phyloP scores from a whole-genome alignment of 1,140 invertebrate species.

The Rhagoletis pomonella region DNA sequence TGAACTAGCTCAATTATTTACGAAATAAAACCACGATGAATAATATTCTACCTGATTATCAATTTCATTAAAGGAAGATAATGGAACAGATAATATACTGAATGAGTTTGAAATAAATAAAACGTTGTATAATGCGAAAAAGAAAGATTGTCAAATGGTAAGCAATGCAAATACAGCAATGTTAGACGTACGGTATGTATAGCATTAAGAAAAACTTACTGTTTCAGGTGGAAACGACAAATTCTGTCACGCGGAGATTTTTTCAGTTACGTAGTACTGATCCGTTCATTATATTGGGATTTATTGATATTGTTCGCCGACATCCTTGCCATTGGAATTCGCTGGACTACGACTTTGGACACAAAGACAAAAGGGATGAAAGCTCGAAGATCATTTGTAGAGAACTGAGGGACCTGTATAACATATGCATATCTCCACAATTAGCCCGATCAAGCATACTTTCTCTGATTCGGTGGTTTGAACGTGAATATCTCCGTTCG shows the following conservation, averaged over 20 bases:
- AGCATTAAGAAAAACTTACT: background rate
- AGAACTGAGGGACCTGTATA: conserved; percentile 22
- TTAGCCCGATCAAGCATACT: conserved; percentile 27
- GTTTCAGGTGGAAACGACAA: background rate
- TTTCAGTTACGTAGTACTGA: conserved; percentile 38
- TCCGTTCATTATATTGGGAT: conserved; percentile 28
- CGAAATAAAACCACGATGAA: too few species aligned
- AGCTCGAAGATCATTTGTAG: conserved; percentile 6
- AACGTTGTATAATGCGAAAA: background rate
- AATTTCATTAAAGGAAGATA: too few species aligned
- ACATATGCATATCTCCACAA: conserved; percentile 45
- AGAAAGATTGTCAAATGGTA: background rate
- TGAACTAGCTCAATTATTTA: too few species aligned
- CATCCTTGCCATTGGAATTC: conserved; percentile 53
- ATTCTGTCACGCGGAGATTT: background rate
- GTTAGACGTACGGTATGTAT: background rate
- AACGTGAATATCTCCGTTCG: conserved; percentile 40
- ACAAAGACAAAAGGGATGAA: conserved; percentile 36
- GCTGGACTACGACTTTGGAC: background rate
- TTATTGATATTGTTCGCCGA: conserved; percentile 44
- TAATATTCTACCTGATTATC: too few species aligned
- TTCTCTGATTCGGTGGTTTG: conserved; percentile 45
- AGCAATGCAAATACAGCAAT: background rate
- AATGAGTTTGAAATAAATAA: too few species aligned
- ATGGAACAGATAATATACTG: too few species aligned